A percentile compares a stretch with the other conserved stretches of the same genome.
Evolutionary conservation across 1,140 invertebrate genomes (phyloP).

Genomic region (Colletes latitarsis): DNA sequence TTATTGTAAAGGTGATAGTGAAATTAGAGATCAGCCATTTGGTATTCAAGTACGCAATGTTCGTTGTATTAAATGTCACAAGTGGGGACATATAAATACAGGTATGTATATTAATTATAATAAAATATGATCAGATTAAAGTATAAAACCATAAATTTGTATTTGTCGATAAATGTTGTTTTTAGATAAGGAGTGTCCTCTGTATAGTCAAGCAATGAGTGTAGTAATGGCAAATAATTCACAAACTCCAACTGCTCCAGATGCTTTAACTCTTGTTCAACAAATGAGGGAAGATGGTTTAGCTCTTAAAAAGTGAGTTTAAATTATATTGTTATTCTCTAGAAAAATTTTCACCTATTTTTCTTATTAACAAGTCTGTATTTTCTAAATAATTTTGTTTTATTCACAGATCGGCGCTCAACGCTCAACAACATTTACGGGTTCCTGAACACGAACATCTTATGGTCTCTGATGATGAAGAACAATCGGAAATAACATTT

Average conservation of each 20-base stretch:
- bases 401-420: slow-evolving; percentile 80
- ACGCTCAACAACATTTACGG: slow-evolving; percentile 83
- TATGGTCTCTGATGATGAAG: slow-evolving; percentile 83
- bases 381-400: slow-evolving; percentile 29
- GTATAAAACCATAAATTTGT: slow-evolving; percentile 20
- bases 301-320: slow-evolving; percentile 89
- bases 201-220: slow-evolving; percentile 92
- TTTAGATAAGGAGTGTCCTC: slow-evolving; percentile 94
- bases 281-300: slow-evolving; percentile 96
- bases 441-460: slow-evolving; percentile 77
- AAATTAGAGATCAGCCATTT: slow-evolving; percentile 99
- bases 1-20: slow-evolving; percentile 97
- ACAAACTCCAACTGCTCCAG: slow-evolving; percentile 82
- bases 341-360: not conserved
- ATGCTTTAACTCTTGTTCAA: slow-evolving; percentile 89
- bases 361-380: not conserved
- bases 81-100: slow-evolving; percentile 99
- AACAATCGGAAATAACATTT: slow-evolving; percentile 87
- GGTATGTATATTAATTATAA: slow-evolving; percentile 82
- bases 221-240: slow-evolving; percentile 83
- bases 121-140: slow-evolving; percentile 10
- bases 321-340: slow-evolving; percentile 18
- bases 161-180: slow-evolving; percentile 56
- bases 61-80: slow-evolving; percentile 98
- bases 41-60: slow-evolving; percentile 99